Base-by-base conservation (phyloP, 1,140 invertebrate genomes). In the Delia radicum region DNA sequence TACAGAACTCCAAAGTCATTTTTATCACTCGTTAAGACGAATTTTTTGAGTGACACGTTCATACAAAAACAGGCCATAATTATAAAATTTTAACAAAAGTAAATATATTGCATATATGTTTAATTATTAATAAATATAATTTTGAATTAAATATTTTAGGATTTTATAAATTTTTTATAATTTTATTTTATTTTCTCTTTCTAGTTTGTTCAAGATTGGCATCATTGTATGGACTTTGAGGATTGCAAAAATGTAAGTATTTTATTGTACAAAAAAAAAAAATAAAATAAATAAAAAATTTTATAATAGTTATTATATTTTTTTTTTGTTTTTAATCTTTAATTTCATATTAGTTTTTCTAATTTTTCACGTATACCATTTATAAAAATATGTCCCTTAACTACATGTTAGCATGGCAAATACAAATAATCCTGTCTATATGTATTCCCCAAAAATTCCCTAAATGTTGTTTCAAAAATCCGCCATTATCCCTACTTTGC, bases 201-300 rank as follows among this genome's bases (percentile, higher is more conserved):
- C 24, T 74, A 78, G 77, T 78, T 78, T 55, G 75, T 78, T 31
- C 71, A 78, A 75, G 77, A 78, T 74, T 78, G 77, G 77, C 77
- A 78, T 78, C 77, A 78, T 61, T 78, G 77, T 33, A 78, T 78
- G 77, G 77, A 78, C 18, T 78, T 78, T 27, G 77, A 78, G 37
- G 77, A 78, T 72, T 78, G 77, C 31, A 78, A 78, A 76, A 78
- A 72, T 73, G 77, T 78, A 76, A 78, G 77, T 78, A 46, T 74
- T 33, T 13, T 2, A 5, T 18, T 55, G n/a, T 18, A 7, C n/a
- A 6, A 21, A 15, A 55, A 55, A 7, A 55, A 55, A 55, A n/a
- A n/a, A n/a, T n/a, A n/a, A n/a, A n/a, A n/a, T n/a, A n/a, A n/a
- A n/a, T n/a, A n/a, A n/a, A n/a, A n/a, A n/a, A n/a, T 55, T 55